Percentiles rank a stretch among this genome's conserved stretches.
Evolutionary conservation across 2,797 vertebrate genomes (phyloP).

Genomic region (Protonibea diacanthus): DNA sequence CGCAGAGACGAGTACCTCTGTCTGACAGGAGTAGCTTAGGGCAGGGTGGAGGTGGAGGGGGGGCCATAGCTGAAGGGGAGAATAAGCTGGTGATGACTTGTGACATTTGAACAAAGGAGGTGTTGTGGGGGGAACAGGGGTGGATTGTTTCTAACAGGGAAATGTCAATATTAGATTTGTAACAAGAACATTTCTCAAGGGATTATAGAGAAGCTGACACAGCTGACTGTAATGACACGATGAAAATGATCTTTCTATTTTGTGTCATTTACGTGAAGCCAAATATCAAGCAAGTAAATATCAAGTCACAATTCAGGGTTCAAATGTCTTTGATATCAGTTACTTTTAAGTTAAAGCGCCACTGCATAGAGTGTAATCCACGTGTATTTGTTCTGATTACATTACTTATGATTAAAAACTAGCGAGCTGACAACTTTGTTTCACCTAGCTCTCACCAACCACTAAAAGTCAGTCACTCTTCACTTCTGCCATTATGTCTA

Average conservation of each 20-base stretch:
- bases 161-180: slow-evolving; percentile 10
- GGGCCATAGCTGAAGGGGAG: not conserved
- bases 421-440: too few relatives aligned
- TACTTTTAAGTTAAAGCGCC: not conserved
- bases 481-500: too few relatives aligned
- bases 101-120: slow-evolving; percentile 17
- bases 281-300: not conserved
- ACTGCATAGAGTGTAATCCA: too few relatives aligned
- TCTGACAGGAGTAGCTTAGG: slow-evolving; percentile 42
- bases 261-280: not conserved
- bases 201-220: not conserved
- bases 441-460: too few relatives aligned
- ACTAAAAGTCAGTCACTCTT: too few relatives aligned
- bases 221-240: not conserved
- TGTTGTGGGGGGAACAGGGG: not conserved
- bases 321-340: not conserved
- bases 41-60: slow-evolving; percentile 11
- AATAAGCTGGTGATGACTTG: slow-evolving; percentile 22
- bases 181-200: not conserved
- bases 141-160: not conserved
- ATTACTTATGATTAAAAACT: too few relatives aligned
- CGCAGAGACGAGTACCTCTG: slow-evolving; percentile 17
- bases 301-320: not conserved
- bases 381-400: too few relatives aligned
- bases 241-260: not conserved